Percentiles rank a stretch among this genome's conserved stretches.
phyloP scores from a whole-genome alignment of 53 echinoderm and acorn worm species.

The Paracentrotus lividus region DNA sequence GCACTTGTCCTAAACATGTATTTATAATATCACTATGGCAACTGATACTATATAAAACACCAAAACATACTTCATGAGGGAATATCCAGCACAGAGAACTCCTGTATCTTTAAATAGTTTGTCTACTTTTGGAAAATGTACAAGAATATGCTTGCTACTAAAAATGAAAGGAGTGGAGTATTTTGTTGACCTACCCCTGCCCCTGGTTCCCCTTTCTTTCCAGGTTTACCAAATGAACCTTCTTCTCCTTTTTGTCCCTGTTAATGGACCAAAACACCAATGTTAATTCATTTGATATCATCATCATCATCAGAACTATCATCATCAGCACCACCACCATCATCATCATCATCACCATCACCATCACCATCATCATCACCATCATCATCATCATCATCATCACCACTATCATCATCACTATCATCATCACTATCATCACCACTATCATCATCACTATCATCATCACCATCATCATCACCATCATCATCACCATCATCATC shows the following conservation, averaged over 20 bases:
- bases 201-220: slow-evolving; percentile 60
- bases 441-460: not conserved
- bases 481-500: not conserved
- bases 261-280: not conserved
- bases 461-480: not conserved
- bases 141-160: not conserved
- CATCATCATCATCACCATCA: not conserved
- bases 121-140: not conserved
- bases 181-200: slow-evolving; percentile 31
- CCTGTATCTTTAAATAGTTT: not conserved
- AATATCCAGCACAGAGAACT: not conserved
- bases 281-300: not conserved
- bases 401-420: not conserved
- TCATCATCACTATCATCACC: not conserved
- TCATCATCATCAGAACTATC: not conserved
- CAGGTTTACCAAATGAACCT: slow-evolving; percentile 35
- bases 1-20: not conserved
- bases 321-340: not conserved
- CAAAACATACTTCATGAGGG: not conserved
- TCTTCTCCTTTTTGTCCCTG: slow-evolving; percentile 58
- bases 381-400: not conserved
- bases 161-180: not conserved
- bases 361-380: not conserved
- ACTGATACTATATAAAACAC: not conserved
- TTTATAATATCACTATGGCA: not conserved